These are phyloP conservation scores for Cuculus canorus DNA, from an alignment of 2,797 vertebrate species.

Conservation along the genomic window DNA sequence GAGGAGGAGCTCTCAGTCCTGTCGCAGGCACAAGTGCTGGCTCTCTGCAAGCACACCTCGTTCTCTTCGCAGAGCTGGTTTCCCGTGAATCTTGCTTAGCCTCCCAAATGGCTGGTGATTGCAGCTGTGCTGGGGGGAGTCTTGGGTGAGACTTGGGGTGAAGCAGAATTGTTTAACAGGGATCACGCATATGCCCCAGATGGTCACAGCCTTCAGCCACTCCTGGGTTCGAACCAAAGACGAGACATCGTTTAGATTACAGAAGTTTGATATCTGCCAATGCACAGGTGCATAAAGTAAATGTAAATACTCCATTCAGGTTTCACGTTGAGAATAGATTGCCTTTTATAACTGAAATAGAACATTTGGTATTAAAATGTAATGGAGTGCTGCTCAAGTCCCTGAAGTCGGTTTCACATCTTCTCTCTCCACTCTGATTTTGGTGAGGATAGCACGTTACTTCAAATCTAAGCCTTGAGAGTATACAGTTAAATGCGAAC, in stretches of 20 bases:
- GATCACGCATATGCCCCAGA: not conserved
- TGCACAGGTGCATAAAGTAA: not conserved
- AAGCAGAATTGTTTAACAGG: not conserved
- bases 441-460: not conserved
- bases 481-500: not conserved
- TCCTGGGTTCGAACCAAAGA: not conserved
- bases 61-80: not conserved
- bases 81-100: not conserved
- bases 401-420: not conserved
- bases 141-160: not conserved
- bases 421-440: not conserved
- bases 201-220: not conserved
- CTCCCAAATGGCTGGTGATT: not conserved
- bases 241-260: not conserved
- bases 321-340: not conserved
- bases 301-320: not conserved
- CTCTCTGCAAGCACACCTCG: not conserved
- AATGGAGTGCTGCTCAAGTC: not conserved
- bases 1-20: not conserved
- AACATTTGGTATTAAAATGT: not conserved
- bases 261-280: not conserved
- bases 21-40: rapidly evolving
- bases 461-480: not conserved
- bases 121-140: not conserved
- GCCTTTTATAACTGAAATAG: not conserved